phyloP scores from a whole-genome alignment of 2,888 invertebrate genomes.

The Drosophila neoperkinsi region DNA sequence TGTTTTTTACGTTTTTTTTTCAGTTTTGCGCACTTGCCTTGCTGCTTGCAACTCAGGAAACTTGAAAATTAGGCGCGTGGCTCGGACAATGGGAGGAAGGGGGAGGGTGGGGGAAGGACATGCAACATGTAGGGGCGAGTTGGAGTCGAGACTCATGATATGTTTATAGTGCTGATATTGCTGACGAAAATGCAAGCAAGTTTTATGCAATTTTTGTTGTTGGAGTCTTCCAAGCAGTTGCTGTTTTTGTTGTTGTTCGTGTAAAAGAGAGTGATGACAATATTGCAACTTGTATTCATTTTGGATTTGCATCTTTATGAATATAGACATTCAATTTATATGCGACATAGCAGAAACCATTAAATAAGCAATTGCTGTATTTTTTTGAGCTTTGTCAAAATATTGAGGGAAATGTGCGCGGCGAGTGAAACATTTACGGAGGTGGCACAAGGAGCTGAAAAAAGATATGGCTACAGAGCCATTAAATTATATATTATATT shows the following conservation, averaged over 20 bases:
- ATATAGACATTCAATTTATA: neutral
- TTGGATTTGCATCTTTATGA: neutral
- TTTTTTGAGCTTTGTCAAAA: neutral
- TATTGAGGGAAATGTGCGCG: neutral
- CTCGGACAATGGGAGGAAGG: constrained; percentile 24
- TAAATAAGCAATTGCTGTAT: neutral
- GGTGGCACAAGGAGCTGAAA: neutral
- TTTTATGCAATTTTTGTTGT: neutral
- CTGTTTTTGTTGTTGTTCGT: neutral
- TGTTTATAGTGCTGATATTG: neutral
- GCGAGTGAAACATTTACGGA: neutral
- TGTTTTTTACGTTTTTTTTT: constrained; percentile 4
- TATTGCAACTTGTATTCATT: neutral
- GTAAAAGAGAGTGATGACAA: neutral
- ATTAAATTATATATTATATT: no score
- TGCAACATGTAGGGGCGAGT: neutral
- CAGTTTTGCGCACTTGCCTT: constrained; percentile 8
- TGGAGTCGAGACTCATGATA: neutral
- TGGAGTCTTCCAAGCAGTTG: neutral
- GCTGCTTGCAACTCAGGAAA: constrained; percentile 5
- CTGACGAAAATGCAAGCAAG: neutral
- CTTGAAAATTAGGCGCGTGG: constrained; percentile 57
- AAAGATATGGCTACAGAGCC: neutral
- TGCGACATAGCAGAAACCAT: neutral
- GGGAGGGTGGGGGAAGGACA: neutral